These are phyloP conservation scores for Andrena camellia DNA, from an alignment of 2,888 invertebrate species.

Conservation along the genomic window DNA sequence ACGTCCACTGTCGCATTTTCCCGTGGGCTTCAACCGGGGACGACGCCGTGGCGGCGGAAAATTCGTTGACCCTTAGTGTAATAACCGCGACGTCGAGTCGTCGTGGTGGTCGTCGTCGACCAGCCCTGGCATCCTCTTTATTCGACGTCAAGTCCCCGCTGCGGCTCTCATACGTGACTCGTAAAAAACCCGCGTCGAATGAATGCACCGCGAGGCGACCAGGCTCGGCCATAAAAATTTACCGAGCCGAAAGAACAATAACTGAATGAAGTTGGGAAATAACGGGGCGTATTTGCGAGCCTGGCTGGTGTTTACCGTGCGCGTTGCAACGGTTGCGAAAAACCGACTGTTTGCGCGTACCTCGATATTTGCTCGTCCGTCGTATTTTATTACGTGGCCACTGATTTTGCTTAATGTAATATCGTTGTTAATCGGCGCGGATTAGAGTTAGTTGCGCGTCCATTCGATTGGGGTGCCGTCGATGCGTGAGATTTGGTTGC, in stretches of 20 bases:
- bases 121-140: constrained; percentile 47
- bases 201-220: neutral
- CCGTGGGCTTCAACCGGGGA: constrained; percentile 61
- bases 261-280: constrained; percentile 21
- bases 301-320: constrained; percentile 35
- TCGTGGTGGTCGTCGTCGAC: constrained; percentile 38
- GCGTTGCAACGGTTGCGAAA: constrained; percentile 14
- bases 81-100: constrained; percentile 70
- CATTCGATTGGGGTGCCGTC: neutral
- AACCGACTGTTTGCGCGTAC: constrained; percentile 14
- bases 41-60: constrained; percentile 65
- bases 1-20: constrained; percentile 65
- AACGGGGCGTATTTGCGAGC: constrained; percentile 16
- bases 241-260: constrained; percentile 33
- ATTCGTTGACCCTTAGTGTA: constrained; percentile 77
- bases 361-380: constrained; percentile 32
- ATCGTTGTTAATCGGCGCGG: neutral
- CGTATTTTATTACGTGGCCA: constrained; percentile 29
- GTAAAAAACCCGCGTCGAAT: constrained; percentile 36
- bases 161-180: constrained; percentile 44
- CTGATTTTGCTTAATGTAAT: constrained; percentile 8
- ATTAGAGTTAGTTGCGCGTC: neutral
- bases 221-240: constrained; percentile 23
- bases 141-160: constrained; percentile 22
- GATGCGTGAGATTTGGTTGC: neutral